Conservation (phyloP, 1,140 invertebrate species). For the Dryas iulia region DNA sequence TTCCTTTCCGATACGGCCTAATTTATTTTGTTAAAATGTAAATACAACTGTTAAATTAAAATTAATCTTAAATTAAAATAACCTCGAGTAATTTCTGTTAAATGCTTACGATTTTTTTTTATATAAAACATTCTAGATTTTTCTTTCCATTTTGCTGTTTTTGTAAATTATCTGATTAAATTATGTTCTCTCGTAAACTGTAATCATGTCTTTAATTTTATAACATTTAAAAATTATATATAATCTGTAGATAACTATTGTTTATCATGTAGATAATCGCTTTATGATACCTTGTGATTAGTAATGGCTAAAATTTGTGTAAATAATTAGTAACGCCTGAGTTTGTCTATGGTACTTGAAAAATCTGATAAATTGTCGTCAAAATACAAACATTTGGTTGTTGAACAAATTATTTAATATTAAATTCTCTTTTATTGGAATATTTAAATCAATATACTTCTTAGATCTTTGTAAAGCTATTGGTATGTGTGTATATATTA, state of each 20-base stretch:
- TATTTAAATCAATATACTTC: background rate
- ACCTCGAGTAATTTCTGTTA: too few species aligned
- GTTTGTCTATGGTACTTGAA: background rate
- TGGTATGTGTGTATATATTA: conserved; percentile 10
- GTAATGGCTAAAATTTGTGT: background rate
- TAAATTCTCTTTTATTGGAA: background rate
- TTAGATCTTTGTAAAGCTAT: background rate
- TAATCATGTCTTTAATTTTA: background rate
- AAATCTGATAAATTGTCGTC: background rate
- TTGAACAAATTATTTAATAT: background rate
- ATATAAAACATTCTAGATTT: too few species aligned
- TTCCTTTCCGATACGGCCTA: background rate
- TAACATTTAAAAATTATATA: background rate
- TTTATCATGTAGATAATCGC: background rate
- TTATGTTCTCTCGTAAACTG: background rate
- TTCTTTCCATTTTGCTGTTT: too few species aligned
- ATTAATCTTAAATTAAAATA: background rate
- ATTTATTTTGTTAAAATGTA: background rate
- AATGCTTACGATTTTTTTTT: too few species aligned
- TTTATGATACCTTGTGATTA: too few species aligned
- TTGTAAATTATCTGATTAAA: background rate
- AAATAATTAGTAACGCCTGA: background rate
- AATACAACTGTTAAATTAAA: background rate
- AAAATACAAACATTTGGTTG: background rate
- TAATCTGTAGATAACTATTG: background rate